Conservation (phyloP, 1,140 invertebrate genomes). For the Drosophila ambigua region DNA sequence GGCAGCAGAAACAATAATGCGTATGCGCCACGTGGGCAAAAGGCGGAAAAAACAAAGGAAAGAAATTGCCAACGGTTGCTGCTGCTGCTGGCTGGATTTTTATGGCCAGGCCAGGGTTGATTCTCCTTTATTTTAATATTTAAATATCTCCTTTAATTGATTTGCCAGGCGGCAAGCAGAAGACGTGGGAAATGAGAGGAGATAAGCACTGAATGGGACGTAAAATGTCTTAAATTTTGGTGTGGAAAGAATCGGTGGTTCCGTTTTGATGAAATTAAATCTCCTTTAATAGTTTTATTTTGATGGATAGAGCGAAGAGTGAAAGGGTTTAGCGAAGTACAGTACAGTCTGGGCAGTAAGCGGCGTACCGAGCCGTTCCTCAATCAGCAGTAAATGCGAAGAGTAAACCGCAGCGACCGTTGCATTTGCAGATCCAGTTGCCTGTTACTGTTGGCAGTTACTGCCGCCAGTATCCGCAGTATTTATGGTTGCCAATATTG, state of each 20-base stretch:
- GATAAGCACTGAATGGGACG: neutral
- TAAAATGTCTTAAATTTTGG: neutral
- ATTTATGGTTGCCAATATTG: conserved; percentile 52
- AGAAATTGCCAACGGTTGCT: conserved; percentile 28
- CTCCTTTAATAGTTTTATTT: too few relatives aligned
- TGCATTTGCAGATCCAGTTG: neutral
- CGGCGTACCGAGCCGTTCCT: conserved; percentile 18
- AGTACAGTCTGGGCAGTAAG: conserved; percentile 12
- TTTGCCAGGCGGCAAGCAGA: conserved; percentile 10
- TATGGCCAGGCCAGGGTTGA: conserved; percentile 25
- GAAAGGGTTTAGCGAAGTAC: too few relatives aligned
- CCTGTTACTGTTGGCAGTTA: conserved; percentile 3
- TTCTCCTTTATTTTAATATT: conserved; percentile 32
- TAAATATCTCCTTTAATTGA: conserved; percentile 49
- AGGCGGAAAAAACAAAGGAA: conserved; percentile 8
- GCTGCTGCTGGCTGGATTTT: conserved; percentile 25
- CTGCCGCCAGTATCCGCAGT: conserved; percentile 10
- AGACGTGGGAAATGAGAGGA: too few relatives aligned
- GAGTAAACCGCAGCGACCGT: conserved; percentile 30
- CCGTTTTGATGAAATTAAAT: too few relatives aligned
- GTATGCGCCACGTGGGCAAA: conserved; percentile 43
- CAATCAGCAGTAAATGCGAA: conserved; percentile 27
- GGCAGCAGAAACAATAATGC: conserved; percentile 39
- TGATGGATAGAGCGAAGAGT: too few relatives aligned
- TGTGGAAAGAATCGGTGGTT: too few relatives aligned